phyloP scores from a whole-genome alignment of 1,140 invertebrate genomes.

The Drosophila murphyi region DNA sequence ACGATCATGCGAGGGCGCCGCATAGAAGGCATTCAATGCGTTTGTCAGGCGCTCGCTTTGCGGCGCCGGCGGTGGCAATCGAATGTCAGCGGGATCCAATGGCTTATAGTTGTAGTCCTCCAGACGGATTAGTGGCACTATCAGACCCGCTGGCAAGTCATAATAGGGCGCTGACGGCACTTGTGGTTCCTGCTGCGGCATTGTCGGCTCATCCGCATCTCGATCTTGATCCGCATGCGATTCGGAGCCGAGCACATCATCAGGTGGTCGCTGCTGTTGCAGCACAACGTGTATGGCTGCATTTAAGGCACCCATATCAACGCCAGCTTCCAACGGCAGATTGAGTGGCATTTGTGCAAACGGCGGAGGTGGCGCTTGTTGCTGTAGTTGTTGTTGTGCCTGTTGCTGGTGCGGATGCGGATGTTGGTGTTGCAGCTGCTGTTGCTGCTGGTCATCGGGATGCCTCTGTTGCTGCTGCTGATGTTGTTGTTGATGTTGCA shows the following conservation, averaged over 20 bases:
- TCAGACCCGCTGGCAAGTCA: slow-evolving; percentile 97
- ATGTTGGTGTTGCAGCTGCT: slow-evolving; percentile 12
- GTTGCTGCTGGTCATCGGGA: slow-evolving; percentile 9
- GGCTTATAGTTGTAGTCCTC: slow-evolving; percentile 96
- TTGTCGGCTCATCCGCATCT: slow-evolving; percentile 57
- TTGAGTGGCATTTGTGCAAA: slow-evolving; percentile 46
- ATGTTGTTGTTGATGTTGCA: slow-evolving; percentile 56
- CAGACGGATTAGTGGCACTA: slow-evolving; percentile 94
- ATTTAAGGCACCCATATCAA: slow-evolving; percentile 66
- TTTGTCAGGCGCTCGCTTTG: slow-evolving; percentile 95
- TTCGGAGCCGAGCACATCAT: slow-evolving; percentile 32
- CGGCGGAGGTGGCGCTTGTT: slow-evolving; percentile 7
- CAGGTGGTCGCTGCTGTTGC: slow-evolving; percentile 54
- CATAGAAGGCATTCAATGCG: slow-evolving; percentile 98
- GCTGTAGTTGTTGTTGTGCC: slow-evolving; percentile 18
- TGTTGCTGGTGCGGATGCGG: slow-evolving; percentile 42
- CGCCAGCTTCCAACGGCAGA: slow-evolving; percentile 29
- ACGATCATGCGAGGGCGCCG: slow-evolving; percentile 95
- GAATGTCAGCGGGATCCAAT: slow-evolving; percentile 94
- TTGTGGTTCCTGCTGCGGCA: slow-evolving; percentile 88
- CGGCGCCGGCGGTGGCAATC: slow-evolving; percentile 96
- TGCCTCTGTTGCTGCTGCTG: slow-evolving; percentile 18
- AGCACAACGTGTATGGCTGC: slow-evolving; percentile 76
- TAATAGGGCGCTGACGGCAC: slow-evolving; percentile 97
- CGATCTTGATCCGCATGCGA: slow-evolving; percentile 37